Evolutionary conservation across 2,113 vertebrate species (phyloP), one percentile per base, ranked within the genome.

Genomic region (Tetrax tetrax): DNA sequence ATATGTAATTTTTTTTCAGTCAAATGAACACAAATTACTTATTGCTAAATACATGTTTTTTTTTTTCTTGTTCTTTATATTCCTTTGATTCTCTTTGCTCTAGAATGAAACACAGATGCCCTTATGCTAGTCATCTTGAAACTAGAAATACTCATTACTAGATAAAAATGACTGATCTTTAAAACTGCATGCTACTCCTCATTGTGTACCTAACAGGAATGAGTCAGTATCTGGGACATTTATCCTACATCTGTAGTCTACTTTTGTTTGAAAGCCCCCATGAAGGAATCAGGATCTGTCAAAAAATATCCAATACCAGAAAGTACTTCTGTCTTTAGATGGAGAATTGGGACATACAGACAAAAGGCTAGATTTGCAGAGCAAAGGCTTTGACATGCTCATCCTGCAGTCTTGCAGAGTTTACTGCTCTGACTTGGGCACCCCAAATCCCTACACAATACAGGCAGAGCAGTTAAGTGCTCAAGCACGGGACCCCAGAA

Each of bases 101-200:
- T 77, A 47, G 31, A 69, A 76, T 76, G 48, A 93, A 87, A 84
- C 69, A 47, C 79, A 85, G 72, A 77, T 78, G 72, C 25, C 25
- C 80, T 92, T 76, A 71, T 20, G 23, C 21, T n/a, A 87, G 69
- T 96, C 84, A 93, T 72, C 65, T 76, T 81, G 89, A 94, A 95
- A 93, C 65, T 48, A 87, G 48, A 92, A 81, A 87, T 71, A 71
- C 28, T 90, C 60, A 78, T 83, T 95, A 28, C 83, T 76, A 35
- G 65, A 93, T 45, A 86, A 2, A 66, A 86, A 75, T 71, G 31
- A 63, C 23, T 70, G 70, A 65, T 90, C 76, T 35, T 91, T 88
- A 93, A 83, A 93, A 56, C 14, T 90, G 29, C 7, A 6, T 51
- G 18, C 31, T 95, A 21, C 56, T 94, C 74, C 56, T 75, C 16